Conservation (phyloP, 2,113 vertebrate genomes). For the Calypte anna region DNA sequence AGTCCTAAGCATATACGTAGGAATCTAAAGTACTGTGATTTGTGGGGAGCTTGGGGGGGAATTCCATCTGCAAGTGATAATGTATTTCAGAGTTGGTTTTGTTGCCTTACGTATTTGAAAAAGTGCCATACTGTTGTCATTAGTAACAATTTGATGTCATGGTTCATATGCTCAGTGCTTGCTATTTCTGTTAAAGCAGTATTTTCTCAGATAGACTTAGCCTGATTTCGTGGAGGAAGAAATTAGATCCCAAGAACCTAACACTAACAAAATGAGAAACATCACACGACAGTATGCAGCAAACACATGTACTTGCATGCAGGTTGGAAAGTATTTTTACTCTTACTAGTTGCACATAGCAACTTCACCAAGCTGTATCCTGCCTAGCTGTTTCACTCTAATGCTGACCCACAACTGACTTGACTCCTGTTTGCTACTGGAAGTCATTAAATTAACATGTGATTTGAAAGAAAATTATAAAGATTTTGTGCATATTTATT, state of each 20-base stretch:
- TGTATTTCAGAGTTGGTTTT: neutral
- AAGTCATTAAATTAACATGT: neutral
- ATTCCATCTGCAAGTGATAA: neutral
- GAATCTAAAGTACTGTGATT: no score
- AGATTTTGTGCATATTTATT: neutral
- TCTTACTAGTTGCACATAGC: neutral
- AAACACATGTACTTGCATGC: neutral
- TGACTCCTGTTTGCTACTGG: neutral
- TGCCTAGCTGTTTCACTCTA: neutral
- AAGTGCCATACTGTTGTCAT: neutral
- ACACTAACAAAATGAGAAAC: neutral
- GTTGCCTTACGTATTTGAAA: neutral
- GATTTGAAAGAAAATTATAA: neutral
- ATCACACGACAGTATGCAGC: neutral
- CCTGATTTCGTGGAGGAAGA: neutral
- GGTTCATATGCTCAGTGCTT: neutral
- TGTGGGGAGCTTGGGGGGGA: neutral
- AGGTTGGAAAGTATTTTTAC: neutral
- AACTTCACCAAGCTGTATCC: neutral
- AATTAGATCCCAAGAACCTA: neutral
- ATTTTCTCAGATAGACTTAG: neutral
- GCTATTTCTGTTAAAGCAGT: neutral
- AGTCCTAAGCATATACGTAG: no score
- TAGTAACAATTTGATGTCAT: neutral
- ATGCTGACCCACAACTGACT: neutral